Conservation (phyloP, 2,888 invertebrate species). For the Bembecia ichneumoniformis region DNA sequence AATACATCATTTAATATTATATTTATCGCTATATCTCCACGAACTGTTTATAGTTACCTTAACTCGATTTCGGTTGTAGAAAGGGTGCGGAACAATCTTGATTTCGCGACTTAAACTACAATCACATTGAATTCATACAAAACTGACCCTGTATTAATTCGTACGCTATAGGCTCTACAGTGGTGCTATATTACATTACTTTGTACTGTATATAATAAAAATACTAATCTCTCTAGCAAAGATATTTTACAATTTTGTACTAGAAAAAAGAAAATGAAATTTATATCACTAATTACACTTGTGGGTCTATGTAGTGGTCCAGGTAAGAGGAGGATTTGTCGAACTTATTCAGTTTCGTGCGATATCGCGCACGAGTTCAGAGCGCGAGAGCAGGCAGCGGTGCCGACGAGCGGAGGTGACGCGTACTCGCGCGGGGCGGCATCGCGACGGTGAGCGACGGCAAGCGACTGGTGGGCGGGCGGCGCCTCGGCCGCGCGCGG, state of each 20-base stretch:
- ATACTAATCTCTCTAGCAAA: conserved; percentile 53
- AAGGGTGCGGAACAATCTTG: conserved; percentile 34
- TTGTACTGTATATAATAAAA: conserved; percentile 65
- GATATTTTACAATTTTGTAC: conserved; percentile 66
- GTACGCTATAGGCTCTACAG: conserved; percentile 61
- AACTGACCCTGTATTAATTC: conserved; percentile 71
- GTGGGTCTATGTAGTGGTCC: conserved; percentile 69
- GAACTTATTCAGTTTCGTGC: conserved; percentile 71
- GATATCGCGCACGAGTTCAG: conserved; percentile 43
- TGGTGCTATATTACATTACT: conserved; percentile 61
- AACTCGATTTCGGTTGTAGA: too few species aligned
- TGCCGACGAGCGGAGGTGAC: conserved; percentile 17
- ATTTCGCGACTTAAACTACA: conserved; percentile 66
- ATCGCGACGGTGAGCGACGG: conserved; percentile 30
- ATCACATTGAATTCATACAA: conserved; percentile 73
- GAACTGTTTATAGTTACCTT: too few species aligned
- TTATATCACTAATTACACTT: conserved; percentile 34
- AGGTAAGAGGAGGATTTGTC: conserved; percentile 70
- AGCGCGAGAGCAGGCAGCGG: conserved; percentile 18
- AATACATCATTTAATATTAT: background rate
- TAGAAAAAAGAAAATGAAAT: conserved; percentile 19
- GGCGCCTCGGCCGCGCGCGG: conserved; percentile 72
- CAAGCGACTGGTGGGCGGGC: conserved; percentile 49
- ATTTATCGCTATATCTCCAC: too few species aligned
- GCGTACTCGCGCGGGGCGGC: conserved; percentile 27